phyloP scores from a whole-genome alignment of 2,888 invertebrate genomes.

The Calameuta pallipes region DNA sequence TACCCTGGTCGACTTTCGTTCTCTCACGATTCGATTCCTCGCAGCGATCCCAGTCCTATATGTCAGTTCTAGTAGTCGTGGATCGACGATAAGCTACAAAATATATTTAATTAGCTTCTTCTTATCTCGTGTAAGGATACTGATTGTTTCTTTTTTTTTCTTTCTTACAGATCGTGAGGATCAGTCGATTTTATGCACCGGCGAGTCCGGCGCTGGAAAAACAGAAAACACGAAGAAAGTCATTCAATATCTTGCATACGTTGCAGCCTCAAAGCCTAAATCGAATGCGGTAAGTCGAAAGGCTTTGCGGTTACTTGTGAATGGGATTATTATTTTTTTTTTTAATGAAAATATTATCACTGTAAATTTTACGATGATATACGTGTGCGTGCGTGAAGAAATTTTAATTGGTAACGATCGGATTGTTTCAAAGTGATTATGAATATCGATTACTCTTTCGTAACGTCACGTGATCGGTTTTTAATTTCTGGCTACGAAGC shows the following conservation, averaged over 20 bases:
- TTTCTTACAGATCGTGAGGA: conserved; percentile 92
- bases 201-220: conserved; percentile 99
- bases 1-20: background rate
- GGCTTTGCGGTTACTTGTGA: background rate
- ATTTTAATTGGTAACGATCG: background rate
- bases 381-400: background rate
- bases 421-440: background rate
- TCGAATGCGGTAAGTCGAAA: conserved; percentile 82
- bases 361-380: too few species aligned
- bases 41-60: background rate
- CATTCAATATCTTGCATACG: conserved; percentile 99
- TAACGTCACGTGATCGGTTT: background rate
- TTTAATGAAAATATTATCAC: background rate
- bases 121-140: background rate
- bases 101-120: background rate
- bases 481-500: background rate
- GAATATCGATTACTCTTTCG: background rate
- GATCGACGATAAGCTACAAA: background rate
- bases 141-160: conserved; percentile 38
- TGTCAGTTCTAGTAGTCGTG: background rate
- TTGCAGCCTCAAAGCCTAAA: conserved; percentile 97
- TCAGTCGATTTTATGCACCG: conserved; percentile 99
- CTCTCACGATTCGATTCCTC: background rate
- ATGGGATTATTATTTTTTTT: background rate
- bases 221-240: conserved; percentile 99